Evolutionary conservation across 2,113 vertebrate genomes (phyloP).

Genomic region (Eudorcas thomsonii): DNA sequence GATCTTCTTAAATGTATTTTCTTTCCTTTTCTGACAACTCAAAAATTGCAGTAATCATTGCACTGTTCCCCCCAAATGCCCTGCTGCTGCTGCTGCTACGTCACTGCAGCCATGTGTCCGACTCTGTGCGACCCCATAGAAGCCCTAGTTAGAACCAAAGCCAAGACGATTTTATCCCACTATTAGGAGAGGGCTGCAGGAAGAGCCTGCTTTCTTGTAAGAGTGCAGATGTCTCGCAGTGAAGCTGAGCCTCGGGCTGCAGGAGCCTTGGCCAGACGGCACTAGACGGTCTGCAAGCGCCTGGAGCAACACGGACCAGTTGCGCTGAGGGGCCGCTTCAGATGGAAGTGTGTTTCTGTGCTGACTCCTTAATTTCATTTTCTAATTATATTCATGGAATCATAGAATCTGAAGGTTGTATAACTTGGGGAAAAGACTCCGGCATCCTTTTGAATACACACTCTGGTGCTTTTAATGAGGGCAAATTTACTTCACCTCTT

Average conservation of each 20-base stretch:
- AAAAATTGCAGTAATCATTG: constrained; percentile 19
- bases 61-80: not conserved
- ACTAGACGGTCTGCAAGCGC: not conserved
- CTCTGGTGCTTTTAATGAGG: not conserved
- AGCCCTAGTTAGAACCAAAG: not conserved
- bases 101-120: too few relatives aligned
- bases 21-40: not conserved
- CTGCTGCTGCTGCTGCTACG: too few relatives aligned
- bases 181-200: not conserved
- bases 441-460: not conserved
- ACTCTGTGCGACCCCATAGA: too few relatives aligned
- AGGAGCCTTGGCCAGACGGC: not conserved
- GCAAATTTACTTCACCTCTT: constrained; percentile 5
- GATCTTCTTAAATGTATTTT: not conserved
- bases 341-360: not conserved
- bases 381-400: constrained; percentile 12
- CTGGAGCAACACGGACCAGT: not conserved
- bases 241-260: not conserved
- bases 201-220: not conserved
- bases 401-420: not conserved
- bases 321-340: not conserved
- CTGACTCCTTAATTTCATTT: constrained; percentile 39
- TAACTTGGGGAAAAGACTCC: not conserved
- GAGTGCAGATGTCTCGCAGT: not conserved
- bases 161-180: not conserved